phyloP scores from a whole-genome alignment of 2,797 vertebrate species.

The Tenualosa ilisha region DNA sequence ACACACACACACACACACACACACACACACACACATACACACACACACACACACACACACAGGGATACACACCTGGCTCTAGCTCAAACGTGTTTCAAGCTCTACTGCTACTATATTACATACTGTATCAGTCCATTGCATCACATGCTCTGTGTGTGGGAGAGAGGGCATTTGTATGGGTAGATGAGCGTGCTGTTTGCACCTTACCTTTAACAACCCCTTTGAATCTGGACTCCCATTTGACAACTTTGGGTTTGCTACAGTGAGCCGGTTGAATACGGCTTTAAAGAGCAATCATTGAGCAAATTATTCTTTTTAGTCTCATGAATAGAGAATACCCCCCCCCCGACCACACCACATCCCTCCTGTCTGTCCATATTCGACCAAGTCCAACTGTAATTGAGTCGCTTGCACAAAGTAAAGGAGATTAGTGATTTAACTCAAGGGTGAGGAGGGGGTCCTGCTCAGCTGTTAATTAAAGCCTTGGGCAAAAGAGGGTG shows the following conservation, averaged over 20 bases:
- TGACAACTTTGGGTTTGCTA: slow-evolving; percentile 17
- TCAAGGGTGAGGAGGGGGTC: slow-evolving; percentile 50
- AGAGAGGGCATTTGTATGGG: no score
- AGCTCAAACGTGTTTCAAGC: no score
- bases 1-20: no score
- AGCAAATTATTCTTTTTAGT: slow-evolving; percentile 30
- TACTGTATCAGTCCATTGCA: no score
- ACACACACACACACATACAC: no score
- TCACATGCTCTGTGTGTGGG: no score
- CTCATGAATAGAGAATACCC: slow-evolving; percentile 32
- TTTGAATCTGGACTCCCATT: not conserved
- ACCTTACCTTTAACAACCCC: not conserved
- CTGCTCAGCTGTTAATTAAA: slow-evolving; percentile 65
- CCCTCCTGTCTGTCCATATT: slow-evolving; percentile 55
- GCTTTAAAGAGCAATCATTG: slow-evolving; percentile 21
- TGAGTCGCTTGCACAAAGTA: slow-evolving; percentile 54
- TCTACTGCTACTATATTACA: no score
- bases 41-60: no score
- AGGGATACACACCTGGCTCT: no score
- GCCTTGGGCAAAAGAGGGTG: slow-evolving; percentile 38
- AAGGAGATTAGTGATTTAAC: slow-evolving; percentile 64
- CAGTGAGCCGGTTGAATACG: slow-evolving; percentile 24
- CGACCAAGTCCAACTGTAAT: slow-evolving; percentile 60
- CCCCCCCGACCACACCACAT: slow-evolving; percentile 40
- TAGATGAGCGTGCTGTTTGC: not conserved